Conservation (phyloP, 2,888 invertebrate species). For the Phortica okadai region DNA sequence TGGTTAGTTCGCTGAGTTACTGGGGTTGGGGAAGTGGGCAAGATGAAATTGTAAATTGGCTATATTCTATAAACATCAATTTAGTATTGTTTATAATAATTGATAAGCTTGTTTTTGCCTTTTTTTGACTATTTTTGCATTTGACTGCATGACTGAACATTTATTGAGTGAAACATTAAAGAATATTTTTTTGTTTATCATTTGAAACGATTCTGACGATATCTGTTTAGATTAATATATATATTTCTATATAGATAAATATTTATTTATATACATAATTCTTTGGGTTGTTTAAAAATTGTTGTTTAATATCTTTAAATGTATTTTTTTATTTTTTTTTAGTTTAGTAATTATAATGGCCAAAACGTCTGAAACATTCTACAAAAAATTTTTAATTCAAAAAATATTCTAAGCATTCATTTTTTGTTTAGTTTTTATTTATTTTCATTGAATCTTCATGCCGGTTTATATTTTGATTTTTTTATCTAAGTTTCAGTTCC, state of each 20-base stretch:
- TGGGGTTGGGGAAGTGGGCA: neutral
- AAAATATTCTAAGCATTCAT: conserved; percentile 63
- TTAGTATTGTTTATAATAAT: conserved; percentile 11
- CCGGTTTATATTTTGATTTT: conserved; percentile 46
- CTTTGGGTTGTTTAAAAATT: neutral
- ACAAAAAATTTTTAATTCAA: conserved; percentile 49
- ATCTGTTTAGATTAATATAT: conserved; percentile 5
- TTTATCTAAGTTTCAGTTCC: conserved; percentile 46
- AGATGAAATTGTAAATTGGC: conserved; percentile 13
- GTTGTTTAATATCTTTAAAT: conserved; percentile 10
- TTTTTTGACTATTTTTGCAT: neutral
- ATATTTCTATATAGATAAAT: neutral
- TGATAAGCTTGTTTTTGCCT: conserved; percentile 1
- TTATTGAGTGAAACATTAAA: conserved; percentile 45
- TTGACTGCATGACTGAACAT: conserved; percentile 34
- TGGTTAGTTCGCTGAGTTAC: neutral
- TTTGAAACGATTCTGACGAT: neutral
- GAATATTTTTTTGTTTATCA: conserved; percentile 27
- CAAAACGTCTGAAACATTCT: conserved; percentile 41
- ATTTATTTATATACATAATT: conserved; percentile 1
- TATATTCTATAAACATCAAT: conserved; percentile 10
- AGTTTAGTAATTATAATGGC: conserved; percentile 39
- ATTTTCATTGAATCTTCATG: conserved; percentile 60
- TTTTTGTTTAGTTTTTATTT: conserved; percentile 50
- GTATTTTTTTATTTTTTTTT: conserved; percentile 23